Base-by-base conservation (phyloP, 2,797 vertebrate species). In the Buphagus erythrorhynchus region DNA sequence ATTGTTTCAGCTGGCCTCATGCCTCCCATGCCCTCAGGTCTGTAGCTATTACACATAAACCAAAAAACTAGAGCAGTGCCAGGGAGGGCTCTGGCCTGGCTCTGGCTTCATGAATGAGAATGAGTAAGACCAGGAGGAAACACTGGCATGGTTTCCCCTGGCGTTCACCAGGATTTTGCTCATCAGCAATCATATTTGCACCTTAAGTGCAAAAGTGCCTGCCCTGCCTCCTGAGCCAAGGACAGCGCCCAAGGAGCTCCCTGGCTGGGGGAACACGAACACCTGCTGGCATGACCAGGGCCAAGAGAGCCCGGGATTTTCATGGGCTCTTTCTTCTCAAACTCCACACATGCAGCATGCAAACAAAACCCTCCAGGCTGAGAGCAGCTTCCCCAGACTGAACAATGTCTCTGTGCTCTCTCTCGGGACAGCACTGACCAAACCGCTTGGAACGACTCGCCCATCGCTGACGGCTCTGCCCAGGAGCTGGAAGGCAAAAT, bases 1-100 rank as follows among this genome's bases (percentile, higher is more conserved):
- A 95, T 87, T 96, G 93, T 94, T 84, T 79, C 97, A 92, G 95
- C 77, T 97, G 97, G 92, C 83, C 81, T 83, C 82, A 73, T 84
- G 91, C 90, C 90, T 97, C 89, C 78, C 77, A 68, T 82, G 86
- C 86, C 90, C 88, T 79, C 81, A 95, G 96, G 95, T 96, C 86
- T 95, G 20, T 36, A 94, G 86, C 93, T 96, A 89, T 88, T 94
- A 86, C 81, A 86, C 77, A 91, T 92, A 96, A 97, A 97, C 78
- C 72, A 92, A 90, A 93, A 95, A 93, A 76, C 45, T 71, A 89
- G 58, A 21, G 75, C 52, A 74, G 59, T 91, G 82, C 82, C 95
- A 96, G 69, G 48, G 52, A 97, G 93, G 95, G 86, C 69, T 94
- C 94, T 95, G 90, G 92, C 65, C 75, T 77, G 87, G 67, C 90